These are phyloP conservation scores for Apodemus agrarius DNA, from an alignment of 2,797 vertebrate genomes.

Conservation along the genomic window DNA sequence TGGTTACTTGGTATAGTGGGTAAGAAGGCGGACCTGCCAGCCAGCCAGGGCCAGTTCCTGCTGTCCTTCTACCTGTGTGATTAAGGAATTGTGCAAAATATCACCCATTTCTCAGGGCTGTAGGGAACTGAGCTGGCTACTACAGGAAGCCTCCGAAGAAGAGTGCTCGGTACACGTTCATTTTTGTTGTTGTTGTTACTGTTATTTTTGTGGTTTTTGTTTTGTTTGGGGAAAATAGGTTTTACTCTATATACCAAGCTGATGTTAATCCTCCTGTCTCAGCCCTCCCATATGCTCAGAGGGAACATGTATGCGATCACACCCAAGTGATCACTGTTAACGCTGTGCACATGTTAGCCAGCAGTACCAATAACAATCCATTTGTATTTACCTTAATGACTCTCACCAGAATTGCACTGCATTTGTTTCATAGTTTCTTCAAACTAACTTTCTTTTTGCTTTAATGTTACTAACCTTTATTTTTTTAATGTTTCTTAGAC, in stretches of 20 bases:
- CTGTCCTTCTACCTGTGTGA: background rate
- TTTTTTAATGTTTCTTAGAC: background rate
- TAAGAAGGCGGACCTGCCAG: background rate
- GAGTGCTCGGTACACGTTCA: background rate
- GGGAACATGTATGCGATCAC: too few species aligned
- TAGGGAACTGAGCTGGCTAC: background rate
- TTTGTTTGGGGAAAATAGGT: background rate
- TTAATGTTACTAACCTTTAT: constrained; percentile 22
- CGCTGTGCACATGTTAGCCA: background rate
- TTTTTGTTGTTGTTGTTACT: background rate
- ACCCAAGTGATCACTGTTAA: background rate
- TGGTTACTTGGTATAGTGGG: background rate
- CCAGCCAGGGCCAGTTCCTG: background rate
- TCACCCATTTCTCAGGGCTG: background rate
- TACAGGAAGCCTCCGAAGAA: background rate
- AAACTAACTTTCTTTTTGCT: background rate
- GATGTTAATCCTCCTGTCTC: background rate
- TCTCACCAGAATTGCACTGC: background rate
- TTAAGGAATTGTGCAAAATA: background rate
- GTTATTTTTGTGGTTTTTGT: background rate
- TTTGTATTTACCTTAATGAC: background rate
- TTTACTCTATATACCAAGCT: background rate
- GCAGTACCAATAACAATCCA: background rate
- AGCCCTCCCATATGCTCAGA: background rate
- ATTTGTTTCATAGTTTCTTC: constrained; percentile 29